Evolutionary conservation across 2,113 vertebrate species (phyloP).

Genomic region (Columba livia): DNA sequence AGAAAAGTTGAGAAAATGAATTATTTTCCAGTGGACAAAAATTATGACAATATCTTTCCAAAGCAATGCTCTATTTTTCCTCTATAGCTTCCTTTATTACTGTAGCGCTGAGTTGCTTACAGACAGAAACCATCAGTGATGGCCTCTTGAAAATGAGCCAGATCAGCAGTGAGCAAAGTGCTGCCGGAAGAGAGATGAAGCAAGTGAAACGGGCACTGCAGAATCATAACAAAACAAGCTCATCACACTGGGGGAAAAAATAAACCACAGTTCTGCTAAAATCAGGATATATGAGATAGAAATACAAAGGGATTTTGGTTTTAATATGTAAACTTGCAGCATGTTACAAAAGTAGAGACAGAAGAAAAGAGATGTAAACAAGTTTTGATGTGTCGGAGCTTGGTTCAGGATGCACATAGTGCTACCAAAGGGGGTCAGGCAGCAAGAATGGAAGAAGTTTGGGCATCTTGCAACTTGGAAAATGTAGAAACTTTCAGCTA

Average conservation of each 20-base stretch:
- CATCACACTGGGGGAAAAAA: neutral
- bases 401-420: neutral
- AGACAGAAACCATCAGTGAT: neutral
- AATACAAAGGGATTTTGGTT: neutral
- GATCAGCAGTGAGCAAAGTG: neutral
- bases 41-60: neutral
- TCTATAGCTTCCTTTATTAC: neutral
- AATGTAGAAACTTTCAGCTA: neutral
- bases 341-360: neutral
- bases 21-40: constrained; percentile 9
- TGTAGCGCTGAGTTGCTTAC: neutral
- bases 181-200: neutral
- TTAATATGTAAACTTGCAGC: neutral
- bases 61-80: neutral
- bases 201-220: neutral
- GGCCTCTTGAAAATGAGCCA: neutral
- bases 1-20: constrained; percentile 2
- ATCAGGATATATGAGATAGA: neutral
- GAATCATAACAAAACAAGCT: neutral
- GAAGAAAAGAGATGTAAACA: neutral
- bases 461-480: neutral
- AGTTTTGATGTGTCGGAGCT: neutral
- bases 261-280: neutral
- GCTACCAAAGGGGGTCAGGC: neutral
- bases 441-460: neutral